Conservation (phyloP, 1,140 invertebrate genomes). For the Anastrepha obliqua region DNA sequence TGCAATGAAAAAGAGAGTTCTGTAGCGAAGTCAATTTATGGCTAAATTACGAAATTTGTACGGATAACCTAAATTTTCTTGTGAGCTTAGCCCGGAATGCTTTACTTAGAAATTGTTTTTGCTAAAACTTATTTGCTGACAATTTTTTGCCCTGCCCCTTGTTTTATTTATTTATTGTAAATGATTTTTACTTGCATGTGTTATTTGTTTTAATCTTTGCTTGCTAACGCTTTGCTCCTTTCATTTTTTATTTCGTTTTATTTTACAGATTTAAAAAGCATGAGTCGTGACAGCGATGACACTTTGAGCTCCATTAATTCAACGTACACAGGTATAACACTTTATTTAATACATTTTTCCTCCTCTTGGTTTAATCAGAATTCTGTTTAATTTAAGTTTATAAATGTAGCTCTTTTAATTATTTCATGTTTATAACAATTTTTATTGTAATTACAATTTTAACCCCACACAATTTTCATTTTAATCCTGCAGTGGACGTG, state of each 20-base stretch:
- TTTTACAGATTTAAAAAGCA: slow-evolving; percentile 72
- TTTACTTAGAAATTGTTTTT: too few species aligned
- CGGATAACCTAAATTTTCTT: too few species aligned
- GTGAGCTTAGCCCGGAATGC: too few species aligned
- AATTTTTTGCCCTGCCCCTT: too few species aligned
- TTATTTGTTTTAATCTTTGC: slow-evolving; percentile 18
- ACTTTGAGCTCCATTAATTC: slow-evolving; percentile 73
- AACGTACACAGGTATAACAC: slow-evolving; percentile 68
- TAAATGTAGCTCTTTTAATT: neutral
- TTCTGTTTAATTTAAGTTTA: neutral
- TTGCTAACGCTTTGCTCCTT: slow-evolving; percentile 60
- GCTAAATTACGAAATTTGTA: too few species aligned
- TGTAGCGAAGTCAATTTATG: too few species aligned
- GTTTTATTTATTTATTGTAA: too few species aligned
- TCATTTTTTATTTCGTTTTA: slow-evolving; percentile 61
- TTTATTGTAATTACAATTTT: too few species aligned
- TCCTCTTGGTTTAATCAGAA: neutral
- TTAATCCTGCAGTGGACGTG: too few species aligned
- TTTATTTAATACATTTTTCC: slow-evolving; percentile 52
- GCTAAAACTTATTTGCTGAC: too few species aligned
- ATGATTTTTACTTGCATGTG: slow-evolving; percentile 14
- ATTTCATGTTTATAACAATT: neutral
- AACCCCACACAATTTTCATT: too few species aligned
- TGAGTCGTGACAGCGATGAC: slow-evolving; percentile 74
- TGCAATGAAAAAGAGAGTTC: too few species aligned